Conservation (phyloP, 2,888 invertebrate genomes). For the Drosophila rubida region DNA sequence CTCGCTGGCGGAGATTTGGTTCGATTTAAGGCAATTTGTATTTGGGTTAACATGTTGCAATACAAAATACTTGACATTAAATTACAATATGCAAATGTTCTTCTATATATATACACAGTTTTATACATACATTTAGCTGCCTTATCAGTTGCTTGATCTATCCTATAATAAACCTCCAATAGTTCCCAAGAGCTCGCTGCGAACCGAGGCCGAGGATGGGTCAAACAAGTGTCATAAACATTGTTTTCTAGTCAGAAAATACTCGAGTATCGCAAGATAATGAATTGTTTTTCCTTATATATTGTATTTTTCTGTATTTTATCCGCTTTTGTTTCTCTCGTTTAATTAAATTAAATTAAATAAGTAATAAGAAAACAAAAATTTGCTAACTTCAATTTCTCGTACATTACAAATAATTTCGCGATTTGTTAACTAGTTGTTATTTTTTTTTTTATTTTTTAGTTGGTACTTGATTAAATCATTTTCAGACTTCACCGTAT, state of each 20-base stretch:
- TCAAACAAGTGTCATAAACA: conserved; percentile 6
- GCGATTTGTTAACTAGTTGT: conserved; percentile 55
- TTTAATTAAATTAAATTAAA: conserved; percentile 85
- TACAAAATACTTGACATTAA: conserved; percentile 53
- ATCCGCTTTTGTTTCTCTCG: conserved; percentile 55
- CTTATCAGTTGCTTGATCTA: conserved; percentile 16
- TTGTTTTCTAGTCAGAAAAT: conserved; percentile 39
- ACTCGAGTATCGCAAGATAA: conserved; percentile 15
- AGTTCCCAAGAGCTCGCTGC: conserved; percentile 7
- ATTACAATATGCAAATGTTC: conserved; percentile 46
- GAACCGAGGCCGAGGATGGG: conserved; percentile 15
- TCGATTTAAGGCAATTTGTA: conserved; percentile 58
- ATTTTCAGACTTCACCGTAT: conserved; percentile 83
- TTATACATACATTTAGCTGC: conserved; percentile 46
- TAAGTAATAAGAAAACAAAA: conserved; percentile 64
- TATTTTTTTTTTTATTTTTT: conserved; percentile 33
- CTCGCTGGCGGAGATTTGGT: conserved; percentile 11
- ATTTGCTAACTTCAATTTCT: conserved; percentile 65
- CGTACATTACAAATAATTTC: conserved; percentile 66
- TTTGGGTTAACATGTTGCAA: conserved; percentile 50
- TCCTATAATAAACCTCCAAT: not conserved
- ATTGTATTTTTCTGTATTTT: conserved; percentile 61
- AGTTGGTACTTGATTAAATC: conserved; percentile 81
- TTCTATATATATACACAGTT: conserved; percentile 60
- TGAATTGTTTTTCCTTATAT: conserved; percentile 39